Conservation (phyloP, 2,888 invertebrate genomes). For the Tachina grossa region DNA sequence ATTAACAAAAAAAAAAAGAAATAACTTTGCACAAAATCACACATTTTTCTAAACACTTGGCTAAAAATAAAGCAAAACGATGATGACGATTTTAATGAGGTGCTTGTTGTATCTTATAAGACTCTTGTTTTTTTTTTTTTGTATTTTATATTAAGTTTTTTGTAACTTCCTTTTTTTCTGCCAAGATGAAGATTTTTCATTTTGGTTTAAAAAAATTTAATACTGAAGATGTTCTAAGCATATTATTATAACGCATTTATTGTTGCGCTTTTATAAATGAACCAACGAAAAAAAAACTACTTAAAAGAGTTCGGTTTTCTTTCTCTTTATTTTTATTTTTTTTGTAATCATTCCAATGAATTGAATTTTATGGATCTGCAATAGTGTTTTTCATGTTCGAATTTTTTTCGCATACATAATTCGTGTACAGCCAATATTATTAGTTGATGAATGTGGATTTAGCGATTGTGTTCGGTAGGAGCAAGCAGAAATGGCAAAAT, state of each 20-base stretch:
- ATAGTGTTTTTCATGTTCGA: constrained; percentile 33
- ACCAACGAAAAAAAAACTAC: constrained; percentile 21
- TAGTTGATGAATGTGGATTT: constrained; percentile 48
- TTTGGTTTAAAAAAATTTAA: constrained; percentile 43
- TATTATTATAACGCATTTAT: constrained; percentile 60
- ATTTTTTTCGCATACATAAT: constrained; percentile 25
- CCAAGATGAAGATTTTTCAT: constrained; percentile 42
- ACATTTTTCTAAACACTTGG: neutral
- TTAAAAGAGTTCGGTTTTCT: constrained; percentile 37
- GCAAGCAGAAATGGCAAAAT: constrained; percentile 13
- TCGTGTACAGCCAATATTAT: neutral
- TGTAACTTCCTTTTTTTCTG: constrained; percentile 30
- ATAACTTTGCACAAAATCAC: neutral
- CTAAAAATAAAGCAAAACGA: constrained; percentile 16
- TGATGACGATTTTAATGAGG: constrained; percentile 58
- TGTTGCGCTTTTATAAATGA: constrained; percentile 31
- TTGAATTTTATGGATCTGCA: constrained; percentile 46
- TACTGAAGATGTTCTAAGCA: constrained; percentile 55
- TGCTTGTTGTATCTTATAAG: constrained; percentile 61
- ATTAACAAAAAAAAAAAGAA: neutral
- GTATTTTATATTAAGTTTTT: constrained; percentile 41
- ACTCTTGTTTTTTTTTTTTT: constrained; percentile 18
- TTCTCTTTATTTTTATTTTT: neutral
- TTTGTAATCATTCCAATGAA: constrained; percentile 59
- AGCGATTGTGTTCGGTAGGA: constrained; percentile 21